phyloP scores from a whole-genome alignment of 1,140 invertebrate species.

The Helicoverpa armigera region DNA sequence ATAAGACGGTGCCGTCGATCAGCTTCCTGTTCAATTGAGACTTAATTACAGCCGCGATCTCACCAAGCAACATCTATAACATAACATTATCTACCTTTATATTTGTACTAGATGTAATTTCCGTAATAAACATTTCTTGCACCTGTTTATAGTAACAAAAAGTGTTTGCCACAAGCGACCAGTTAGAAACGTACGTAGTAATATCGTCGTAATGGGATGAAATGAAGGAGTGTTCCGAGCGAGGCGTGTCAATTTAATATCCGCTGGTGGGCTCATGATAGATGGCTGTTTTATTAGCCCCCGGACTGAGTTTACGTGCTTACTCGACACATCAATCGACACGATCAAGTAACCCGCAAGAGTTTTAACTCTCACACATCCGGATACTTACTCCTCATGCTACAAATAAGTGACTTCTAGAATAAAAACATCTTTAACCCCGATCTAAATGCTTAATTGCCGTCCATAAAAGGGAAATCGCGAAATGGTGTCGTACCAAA shows the following conservation, averaged over 20 bases:
- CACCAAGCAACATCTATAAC: conserved; percentile 3
- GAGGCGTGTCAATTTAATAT: conserved; percentile 83
- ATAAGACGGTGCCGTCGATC: conserved; percentile 50
- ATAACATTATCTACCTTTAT: conserved; percentile 11
- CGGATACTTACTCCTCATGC: not conserved
- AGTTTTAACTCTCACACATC: conserved; percentile 25
- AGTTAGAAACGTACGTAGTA: conserved; percentile 61
- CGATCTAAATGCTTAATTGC: conserved; percentile 39
- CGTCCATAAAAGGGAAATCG: conserved; percentile 21
- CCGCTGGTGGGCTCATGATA: conserved; percentile 77
- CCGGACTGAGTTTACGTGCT: conserved; percentile 64
- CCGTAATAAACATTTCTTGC: conserved; percentile 42
- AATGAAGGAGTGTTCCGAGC: conserved; percentile 67
- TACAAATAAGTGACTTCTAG: not conserved
- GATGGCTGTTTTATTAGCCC: conserved; percentile 79
- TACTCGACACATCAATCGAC: conserved; percentile 30
- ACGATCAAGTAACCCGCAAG: conserved; percentile 4
- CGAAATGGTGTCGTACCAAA: conserved; percentile 52
- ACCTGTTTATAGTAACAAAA: conserved; percentile 53
- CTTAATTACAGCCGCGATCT: conserved; percentile 26
- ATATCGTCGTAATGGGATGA: conserved; percentile 70
- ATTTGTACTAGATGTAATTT: conserved; percentile 35
- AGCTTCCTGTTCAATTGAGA: conserved; percentile 52
- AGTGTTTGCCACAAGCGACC: conserved; percentile 50
- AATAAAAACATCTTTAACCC: not conserved